Evolutionary conservation across 2,113 vertebrate genomes (phyloP), one percentile per base, ranked within the genome.

Genomic region (Lagopus muta): DNA sequence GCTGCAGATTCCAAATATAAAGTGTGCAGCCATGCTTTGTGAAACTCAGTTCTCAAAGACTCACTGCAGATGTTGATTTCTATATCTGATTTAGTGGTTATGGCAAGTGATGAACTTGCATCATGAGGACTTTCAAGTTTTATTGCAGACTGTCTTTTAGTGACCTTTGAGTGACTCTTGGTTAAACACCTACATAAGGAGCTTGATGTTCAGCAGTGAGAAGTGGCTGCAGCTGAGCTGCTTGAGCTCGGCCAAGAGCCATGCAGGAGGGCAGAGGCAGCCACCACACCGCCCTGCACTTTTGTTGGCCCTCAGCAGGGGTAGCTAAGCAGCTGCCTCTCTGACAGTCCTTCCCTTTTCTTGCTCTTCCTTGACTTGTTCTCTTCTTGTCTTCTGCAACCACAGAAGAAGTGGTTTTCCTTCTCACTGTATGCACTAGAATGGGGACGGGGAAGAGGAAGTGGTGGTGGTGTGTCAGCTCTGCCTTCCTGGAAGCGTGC

Each of bases 261-360:
- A 4, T 1, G 8, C 34, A 4, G 45, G 4, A 50, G 61, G n/a
- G 45, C 72, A 54, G 22, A 14, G 40, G 3, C 2, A 4, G 3
- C 27, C 1, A 1, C 28, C 60, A 12, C 6, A 50, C 48, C 4
- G 3, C 52, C 52, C 15, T 54, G 27, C 74, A 3, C 74, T 89
- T 32, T 47, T 71, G 78, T 27, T 55, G 10, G 24, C 79, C 75
- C 8, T 86, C 91, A 42, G 75, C 82, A 89, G 87, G 85, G 72
- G 64, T 81, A 77, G 91, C 96, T 96, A 6, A 50, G 42, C 72
- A 14, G 60, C 94, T 77, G 92, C 67, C 38, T 50, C 82, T 58
- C 25, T 5, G 11, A 24, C 27, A 24, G 38, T 34, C 55, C 58
- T 82, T 66, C 55, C 42, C 32, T 21, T 47, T 36, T 80, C 65